A percentile compares a stretch with the other conserved stretches of the same genome.
phyloP scores from a whole-genome alignment of 2,888 invertebrate species.

The Hirtodrosophila histrioides region DNA sequence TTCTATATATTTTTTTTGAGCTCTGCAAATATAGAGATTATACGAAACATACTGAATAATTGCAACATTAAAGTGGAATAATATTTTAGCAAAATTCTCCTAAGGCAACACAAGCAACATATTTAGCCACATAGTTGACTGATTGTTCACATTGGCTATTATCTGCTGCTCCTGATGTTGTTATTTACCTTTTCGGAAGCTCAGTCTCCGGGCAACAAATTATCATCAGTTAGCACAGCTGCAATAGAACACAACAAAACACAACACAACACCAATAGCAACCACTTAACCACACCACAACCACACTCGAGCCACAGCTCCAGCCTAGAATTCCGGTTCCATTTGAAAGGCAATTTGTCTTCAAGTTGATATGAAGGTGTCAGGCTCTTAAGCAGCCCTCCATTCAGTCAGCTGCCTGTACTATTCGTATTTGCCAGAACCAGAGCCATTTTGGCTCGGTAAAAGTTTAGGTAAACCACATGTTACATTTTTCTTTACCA shows the following conservation, averaged over 20 bases:
- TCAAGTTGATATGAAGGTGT: conserved; percentile 53
- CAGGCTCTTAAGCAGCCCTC: conserved; percentile 37
- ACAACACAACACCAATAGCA: conserved; percentile 24
- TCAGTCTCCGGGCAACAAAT: conserved; percentile 23
- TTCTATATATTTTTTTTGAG: neutral
- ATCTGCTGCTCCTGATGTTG: neutral
- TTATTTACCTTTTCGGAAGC: neutral
- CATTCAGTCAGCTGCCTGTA: conserved; percentile 25
- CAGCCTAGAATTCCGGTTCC: conserved; percentile 12
- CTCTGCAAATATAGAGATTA: too few species aligned
- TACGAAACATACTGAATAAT: too few species aligned
- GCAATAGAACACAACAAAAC: conserved; percentile 5
- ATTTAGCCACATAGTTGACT: too few species aligned
- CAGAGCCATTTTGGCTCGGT: conserved; percentile 28
- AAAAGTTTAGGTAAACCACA: conserved; percentile 73
- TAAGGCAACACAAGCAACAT: too few species aligned
- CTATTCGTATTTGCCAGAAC: neutral
- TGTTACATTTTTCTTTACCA: conserved; percentile 73
- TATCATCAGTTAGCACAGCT: conserved; percentile 43
- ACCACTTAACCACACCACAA: conserved; percentile 47
- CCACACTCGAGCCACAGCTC: conserved; percentile 1
- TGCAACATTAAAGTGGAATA: too few species aligned
- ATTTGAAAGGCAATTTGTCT: conserved; percentile 48
- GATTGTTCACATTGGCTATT: too few species aligned
- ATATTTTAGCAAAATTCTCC: too few species aligned